Conservation (phyloP, 1,140 invertebrate genomes). For the Glossosoma conforme region DNA sequence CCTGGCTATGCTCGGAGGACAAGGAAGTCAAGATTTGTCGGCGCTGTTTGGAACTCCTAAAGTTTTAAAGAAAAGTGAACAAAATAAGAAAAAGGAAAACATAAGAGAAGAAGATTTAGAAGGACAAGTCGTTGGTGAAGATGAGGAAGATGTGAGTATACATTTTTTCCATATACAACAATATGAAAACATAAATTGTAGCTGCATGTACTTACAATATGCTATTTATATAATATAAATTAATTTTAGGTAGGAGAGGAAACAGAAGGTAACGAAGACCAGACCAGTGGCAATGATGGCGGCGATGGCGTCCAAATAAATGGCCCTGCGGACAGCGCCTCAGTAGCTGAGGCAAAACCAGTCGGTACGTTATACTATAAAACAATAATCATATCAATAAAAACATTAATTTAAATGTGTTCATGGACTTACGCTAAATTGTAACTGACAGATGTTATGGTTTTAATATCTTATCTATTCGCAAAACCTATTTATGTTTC, state of each 20-base stretch:
- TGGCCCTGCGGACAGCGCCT: constrained; percentile 51
- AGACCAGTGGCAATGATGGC: constrained; percentile 20
- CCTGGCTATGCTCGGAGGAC: constrained; percentile 38
- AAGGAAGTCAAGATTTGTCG: constrained; percentile 31
- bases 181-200: constrained; percentile 2
- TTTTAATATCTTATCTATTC: no score
- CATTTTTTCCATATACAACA: not conserved
- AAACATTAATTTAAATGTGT: not conserved
- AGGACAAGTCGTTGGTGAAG: constrained; percentile 37
- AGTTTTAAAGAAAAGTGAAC: not conserved
- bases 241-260: constrained; percentile 46
- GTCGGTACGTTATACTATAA: constrained; percentile 44
- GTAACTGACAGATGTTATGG: no score
- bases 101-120: constrained; percentile 39
- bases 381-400: not conserved
- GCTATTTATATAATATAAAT: constrained; percentile 5
- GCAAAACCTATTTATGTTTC: no score
- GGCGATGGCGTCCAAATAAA: constrained; percentile 42
- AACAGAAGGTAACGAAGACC: constrained; percentile 42
- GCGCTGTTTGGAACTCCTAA: constrained; percentile 8
- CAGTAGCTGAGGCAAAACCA: constrained; percentile 66
- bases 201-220: constrained; percentile 2
- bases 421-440: no score
- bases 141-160: constrained; percentile 42
- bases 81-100: constrained; percentile 33